Conservation (phyloP, 2,113 vertebrate species). For the Lagopus leucura region DNA sequence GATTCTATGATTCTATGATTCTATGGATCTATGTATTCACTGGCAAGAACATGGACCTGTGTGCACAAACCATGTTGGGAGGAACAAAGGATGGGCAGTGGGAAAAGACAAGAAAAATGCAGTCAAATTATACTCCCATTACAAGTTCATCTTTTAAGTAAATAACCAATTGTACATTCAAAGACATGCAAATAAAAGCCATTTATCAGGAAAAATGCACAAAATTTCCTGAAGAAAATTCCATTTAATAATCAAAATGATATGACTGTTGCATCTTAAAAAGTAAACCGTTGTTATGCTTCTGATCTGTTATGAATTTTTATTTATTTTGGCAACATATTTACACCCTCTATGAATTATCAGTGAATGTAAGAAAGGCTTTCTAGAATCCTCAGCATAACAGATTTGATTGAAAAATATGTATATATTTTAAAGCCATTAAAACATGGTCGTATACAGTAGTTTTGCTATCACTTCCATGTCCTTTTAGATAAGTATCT, state of each 20-base stretch:
- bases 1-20: too few species aligned
- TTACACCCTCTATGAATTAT: slow-evolving; percentile 44
- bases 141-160: neutral
- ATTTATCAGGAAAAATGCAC: slow-evolving; percentile 31
- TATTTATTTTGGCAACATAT: slow-evolving; percentile 47
- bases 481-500: neutral
- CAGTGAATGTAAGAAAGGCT: neutral
- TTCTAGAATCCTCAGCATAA: slow-evolving; percentile 41
- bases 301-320: slow-evolving; percentile 11
- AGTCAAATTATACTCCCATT: neutral
- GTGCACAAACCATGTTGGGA: neutral
- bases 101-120: neutral
- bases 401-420: slow-evolving; percentile 16
- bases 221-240: slow-evolving; percentile 14
- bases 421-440: neutral
- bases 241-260: slow-evolving; percentile 26
- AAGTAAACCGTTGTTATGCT: slow-evolving; percentile 55
- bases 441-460: neutral
- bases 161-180: neutral
- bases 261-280: slow-evolving; percentile 38
- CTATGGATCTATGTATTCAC: neutral
- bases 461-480: neutral
- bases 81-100: neutral
- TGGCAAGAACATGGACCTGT: neutral
- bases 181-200: neutral